Conservation (phyloP, 2,113 vertebrate species). For the Vulpes lagopus region DNA sequence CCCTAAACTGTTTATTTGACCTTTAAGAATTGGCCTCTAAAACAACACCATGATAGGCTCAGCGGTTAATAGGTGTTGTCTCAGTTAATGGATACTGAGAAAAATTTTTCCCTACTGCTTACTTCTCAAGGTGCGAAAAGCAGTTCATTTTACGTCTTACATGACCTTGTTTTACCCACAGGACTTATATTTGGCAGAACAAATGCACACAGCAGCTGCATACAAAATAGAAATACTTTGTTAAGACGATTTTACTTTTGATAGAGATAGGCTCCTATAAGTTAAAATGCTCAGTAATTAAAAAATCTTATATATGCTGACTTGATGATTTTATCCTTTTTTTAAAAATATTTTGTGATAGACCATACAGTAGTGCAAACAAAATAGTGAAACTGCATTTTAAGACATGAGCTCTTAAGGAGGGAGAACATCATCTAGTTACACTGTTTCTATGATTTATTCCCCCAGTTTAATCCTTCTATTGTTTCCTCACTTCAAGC, state of each 20-base stretch:
- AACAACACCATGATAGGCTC: neutral
- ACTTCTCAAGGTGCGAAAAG: neutral
- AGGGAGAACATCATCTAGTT: neutral
- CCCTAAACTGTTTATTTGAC: neutral
- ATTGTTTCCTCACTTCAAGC: rapidly evolving
- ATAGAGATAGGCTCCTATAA: neutral
- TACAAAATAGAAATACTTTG: neutral
- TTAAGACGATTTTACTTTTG: neutral
- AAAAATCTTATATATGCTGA: neutral
- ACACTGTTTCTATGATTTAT: neutral
- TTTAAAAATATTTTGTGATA: neutral
- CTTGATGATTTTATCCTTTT: neutral
- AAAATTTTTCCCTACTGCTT: neutral
- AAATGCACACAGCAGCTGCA: neutral
- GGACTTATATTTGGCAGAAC: neutral
- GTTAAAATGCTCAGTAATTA: neutral
- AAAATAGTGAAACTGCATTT: neutral
- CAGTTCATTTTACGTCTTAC: neutral
- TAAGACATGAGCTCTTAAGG: neutral
- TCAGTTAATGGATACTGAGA: neutral
- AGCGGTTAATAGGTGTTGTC: neutral
- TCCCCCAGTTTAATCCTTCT: neutral
- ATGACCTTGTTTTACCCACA: neutral
- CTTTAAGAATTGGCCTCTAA: neutral
- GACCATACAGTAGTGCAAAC: neutral